Evolutionary conservation across 2,113 vertebrate genomes (phyloP), one percentile per base, ranked within the genome.

Genomic region (Lophochroa leadbeateri): DNA sequence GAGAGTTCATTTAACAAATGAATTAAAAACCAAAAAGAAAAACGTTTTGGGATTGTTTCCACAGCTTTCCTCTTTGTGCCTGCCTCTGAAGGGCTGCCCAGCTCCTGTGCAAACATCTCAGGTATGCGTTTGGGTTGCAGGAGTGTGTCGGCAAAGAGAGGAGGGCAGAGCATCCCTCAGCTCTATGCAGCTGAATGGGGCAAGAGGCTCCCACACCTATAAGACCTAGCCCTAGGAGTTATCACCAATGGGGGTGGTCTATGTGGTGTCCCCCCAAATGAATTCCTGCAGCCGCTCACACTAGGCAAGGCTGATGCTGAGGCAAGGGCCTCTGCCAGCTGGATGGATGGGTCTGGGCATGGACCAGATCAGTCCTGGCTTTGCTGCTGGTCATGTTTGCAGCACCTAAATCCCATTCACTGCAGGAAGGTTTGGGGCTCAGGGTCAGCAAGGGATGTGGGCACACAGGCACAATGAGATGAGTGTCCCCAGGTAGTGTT

Each of bases 381-480:
- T 4, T 83, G 57, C 31, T 7, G 25, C 16, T 3, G 0, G 53
- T 60, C 52, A 31, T 31, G 58, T 24, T 50, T 64, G 64, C 60
- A 43, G 71, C 71, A 27, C n/a, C 37, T 24, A 23, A 89, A 76
- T 39, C 31, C 68, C 13, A 2, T 49, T 17, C 7, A 4, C 9
- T 65, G 53, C 0, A 2, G 63, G 53, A 41, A 31, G 41, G 35
- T 2, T 2, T 4, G 52, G 71, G 37, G 35, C 47, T 68, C 23
- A 28, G 63, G 80, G 63, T 4, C 1, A 1, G 16, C 1, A 17
- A 43, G 7, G 15, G 47, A 17, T 23, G 3, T 10, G 10, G 9
- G 3, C 11, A 77, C 2, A 4, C 31, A 53, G 24, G 33, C 8
- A 24, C 0, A 0, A 53, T 0, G 2, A 63, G 47, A 35, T 76